phyloP scores from a whole-genome alignment of 2,888 invertebrate genomes.

The Catocala sponsa region DNA sequence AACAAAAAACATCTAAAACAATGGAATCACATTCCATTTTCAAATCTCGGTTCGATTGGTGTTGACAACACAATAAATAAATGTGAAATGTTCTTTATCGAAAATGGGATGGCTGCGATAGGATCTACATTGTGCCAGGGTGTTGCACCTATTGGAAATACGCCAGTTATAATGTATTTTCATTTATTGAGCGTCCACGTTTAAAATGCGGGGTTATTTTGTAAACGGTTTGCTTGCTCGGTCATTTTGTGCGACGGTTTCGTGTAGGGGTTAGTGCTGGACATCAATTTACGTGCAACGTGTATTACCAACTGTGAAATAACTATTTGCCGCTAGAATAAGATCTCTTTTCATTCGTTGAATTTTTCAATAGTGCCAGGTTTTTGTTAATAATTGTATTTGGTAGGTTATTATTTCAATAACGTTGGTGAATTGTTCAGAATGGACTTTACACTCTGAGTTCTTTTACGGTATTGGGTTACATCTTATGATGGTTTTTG shows the following conservation, averaged over 20 bases:
- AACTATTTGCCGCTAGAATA: slow-evolving; percentile 65
- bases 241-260: slow-evolving; percentile 23
- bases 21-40: slow-evolving; percentile 25
- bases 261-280: slow-evolving; percentile 36
- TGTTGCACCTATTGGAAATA: slow-evolving; percentile 57
- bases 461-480: not conserved
- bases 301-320: slow-evolving; percentile 45
- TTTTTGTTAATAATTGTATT: not conserved
- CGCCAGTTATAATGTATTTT: slow-evolving; percentile 55
- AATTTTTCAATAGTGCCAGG: not conserved
- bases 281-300: slow-evolving; percentile 55
- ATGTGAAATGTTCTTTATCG: slow-evolving; percentile 37
- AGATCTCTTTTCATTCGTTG: slow-evolving; percentile 64
- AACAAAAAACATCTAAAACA: slow-evolving; percentile 41
- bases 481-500: not conserved
- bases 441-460: not conserved
- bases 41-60: slow-evolving; percentile 25
- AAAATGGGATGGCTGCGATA: slow-evolving; percentile 53
- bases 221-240: slow-evolving; percentile 18
- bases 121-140: slow-evolving; percentile 64
- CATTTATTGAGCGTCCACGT: slow-evolving; percentile 47
- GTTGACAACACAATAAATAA: slow-evolving; percentile 35
- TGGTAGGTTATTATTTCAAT: no score
- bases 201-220: slow-evolving; percentile 11
- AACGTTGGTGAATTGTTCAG: no score